phyloP scores from a whole-genome alignment of 2,888 invertebrate species.

The Nasonovia ribisnigri region DNA sequence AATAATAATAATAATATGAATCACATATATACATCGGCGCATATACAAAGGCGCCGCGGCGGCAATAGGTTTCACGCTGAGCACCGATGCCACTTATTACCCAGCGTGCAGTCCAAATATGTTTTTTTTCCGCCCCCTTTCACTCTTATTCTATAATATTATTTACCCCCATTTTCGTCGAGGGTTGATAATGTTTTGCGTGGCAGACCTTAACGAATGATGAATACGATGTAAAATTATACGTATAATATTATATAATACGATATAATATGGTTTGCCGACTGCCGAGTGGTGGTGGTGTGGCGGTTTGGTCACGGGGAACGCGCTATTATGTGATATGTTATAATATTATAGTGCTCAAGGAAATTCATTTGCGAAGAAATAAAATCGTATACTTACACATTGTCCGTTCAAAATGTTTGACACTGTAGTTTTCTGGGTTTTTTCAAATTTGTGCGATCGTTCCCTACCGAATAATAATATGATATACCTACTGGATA shows the following conservation, averaged over 20 bases:
- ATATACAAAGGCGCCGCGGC: not conserved
- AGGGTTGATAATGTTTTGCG: constrained; percentile 14
- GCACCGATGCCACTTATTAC: constrained; percentile 49
- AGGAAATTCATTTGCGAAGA: not conserved
- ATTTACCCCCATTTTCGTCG: not conserved
- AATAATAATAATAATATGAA: constrained; percentile 2
- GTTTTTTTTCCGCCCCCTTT: constrained; percentile 29
- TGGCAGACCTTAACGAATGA: constrained; percentile 46
- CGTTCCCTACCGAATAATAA: too few species aligned
- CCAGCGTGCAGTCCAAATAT: constrained; percentile 50
- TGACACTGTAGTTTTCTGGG: not conserved
- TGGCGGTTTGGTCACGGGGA: not conserved
- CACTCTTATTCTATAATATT: not conserved
- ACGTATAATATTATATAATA: not conserved
- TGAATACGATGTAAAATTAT: not conserved
- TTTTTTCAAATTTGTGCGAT: too few species aligned
- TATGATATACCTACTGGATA: too few species aligned
- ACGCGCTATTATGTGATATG: not conserved
- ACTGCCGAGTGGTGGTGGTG: not conserved
- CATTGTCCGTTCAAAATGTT: not conserved
- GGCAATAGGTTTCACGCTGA: constrained; percentile 48
- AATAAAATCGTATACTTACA: not conserved
- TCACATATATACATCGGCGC: not conserved
- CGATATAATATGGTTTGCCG: not conserved
- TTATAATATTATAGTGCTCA: not conserved